Evolutionary conservation across 2,797 vertebrate genomes (phyloP), one percentile per base, ranked within the genome.

Genomic region (Gallinago solitaria): DNA sequence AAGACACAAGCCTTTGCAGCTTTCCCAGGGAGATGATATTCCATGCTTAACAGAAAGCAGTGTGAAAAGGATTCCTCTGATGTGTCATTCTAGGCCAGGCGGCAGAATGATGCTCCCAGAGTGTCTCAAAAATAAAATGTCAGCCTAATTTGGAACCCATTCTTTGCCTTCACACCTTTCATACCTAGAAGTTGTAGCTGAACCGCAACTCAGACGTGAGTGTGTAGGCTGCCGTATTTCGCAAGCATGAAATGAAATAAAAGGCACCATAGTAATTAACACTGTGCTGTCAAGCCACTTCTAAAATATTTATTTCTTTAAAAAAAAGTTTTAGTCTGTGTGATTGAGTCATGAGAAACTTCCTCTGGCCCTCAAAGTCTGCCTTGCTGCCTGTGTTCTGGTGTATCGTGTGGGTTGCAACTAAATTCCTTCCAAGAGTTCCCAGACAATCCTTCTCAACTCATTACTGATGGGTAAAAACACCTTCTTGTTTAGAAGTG

Each of bases 61-160:
- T 3, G 2, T 48, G 79, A 56, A 78, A 89, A 83, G 43, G 50
- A 87, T 88, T 78, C 67, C 76, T 91, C 82, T 92, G 81, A 91
- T 89, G 30, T 92, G 84, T 92, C 91, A 81, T 54, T 89, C 73
- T 67, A 67, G 63, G 48, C 80, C 4, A 2, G 54, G 65, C 3
- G 7, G 68, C 61, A 87, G 90, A 94, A 92, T 2, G 6, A 68
- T 77, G 35, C 45, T 92, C 81, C 50, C 28, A 71, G 53, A 75
- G 24, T 28, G 47, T 84, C 81, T 96, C 68, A 73, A 69, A 95
- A 96, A 77, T 76, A 87, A 84, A 93, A 89, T 48, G 32, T 67
- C 86, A 93, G 65, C 27, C 50, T 93, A 76, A 83, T 94, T 87
- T 94, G 73, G 77, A 88, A 93, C 60, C 20, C 50, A 76, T 78